Percentiles rank a stretch among this genome's conserved stretches.
Evolutionary conservation across 2,797 vertebrate species (phyloP).

Genomic region (Coregonus ussuriensis): DNA sequence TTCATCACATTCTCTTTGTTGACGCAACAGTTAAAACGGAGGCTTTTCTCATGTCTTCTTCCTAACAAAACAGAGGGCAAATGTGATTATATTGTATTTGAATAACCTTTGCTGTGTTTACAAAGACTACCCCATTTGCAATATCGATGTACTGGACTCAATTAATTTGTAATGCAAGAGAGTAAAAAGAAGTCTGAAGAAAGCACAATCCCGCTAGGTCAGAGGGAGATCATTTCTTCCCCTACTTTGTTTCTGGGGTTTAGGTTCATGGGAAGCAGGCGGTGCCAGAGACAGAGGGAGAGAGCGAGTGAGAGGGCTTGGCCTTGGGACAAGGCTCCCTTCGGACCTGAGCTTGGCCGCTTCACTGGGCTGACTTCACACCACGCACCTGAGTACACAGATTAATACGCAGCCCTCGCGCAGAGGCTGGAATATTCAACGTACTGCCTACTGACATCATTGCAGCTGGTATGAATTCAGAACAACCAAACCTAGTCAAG

Average conservation of each 20-base stretch:
- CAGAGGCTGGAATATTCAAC: conserved; percentile 72
- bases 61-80: conserved; percentile 5
- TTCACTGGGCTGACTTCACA: conserved; percentile 72
- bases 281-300: conserved; percentile 42
- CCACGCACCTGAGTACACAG: conserved; percentile 81
- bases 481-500: conserved; percentile 47
- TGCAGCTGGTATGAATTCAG: conserved; percentile 78
- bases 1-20: neutral
- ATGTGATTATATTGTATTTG: neutral
- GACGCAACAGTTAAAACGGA: neutral
- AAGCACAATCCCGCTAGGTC: conserved; percentile 41
- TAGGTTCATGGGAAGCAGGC: conserved; percentile 59
- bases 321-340: conserved; percentile 66
- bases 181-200: conserved; percentile 11
- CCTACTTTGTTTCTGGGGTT: conserved; percentile 56
- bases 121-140: conserved; percentile 28
- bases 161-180: conserved; percentile 48
- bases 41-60: neutral
- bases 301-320: conserved; percentile 62
- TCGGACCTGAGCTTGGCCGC: conserved; percentile 62
- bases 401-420: conserved; percentile 72
- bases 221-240: conserved; percentile 58
- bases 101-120: conserved; percentile 30
- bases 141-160: conserved; percentile 44
- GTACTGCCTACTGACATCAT: conserved; percentile 75